Conservation (phyloP, 2,888 invertebrate species). For the Alsophila aescularia region DNA sequence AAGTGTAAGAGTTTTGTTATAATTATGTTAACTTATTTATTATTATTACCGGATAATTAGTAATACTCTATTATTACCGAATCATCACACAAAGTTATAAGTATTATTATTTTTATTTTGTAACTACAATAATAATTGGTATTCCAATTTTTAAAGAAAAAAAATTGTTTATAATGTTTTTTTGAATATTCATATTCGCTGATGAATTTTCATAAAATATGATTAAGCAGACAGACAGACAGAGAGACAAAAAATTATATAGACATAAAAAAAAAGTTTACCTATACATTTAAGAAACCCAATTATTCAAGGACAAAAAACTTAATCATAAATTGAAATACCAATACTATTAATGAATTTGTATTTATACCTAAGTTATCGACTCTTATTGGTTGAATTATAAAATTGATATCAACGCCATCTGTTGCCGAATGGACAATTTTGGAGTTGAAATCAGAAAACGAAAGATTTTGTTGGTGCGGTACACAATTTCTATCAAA, state of each 20-base stretch:
- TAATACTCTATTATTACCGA: slow-evolving; percentile 35
- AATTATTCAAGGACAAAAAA: no score
- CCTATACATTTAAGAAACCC: no score
- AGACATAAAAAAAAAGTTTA: no score
- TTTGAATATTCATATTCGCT: no score
- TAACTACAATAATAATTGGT: neutral
- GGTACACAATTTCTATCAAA: no score
- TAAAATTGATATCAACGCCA: slow-evolving; percentile 4
- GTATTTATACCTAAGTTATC: slow-evolving; percentile 5
- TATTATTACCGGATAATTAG: slow-evolving; percentile 41
- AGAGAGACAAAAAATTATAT: no score
- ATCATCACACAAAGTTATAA: slow-evolving; percentile 41
- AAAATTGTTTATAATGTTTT: no score
- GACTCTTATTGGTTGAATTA: slow-evolving; percentile 12
- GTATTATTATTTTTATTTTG: slow-evolving; percentile 35
- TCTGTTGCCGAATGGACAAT: slow-evolving; percentile 5
- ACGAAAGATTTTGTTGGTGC: no score
- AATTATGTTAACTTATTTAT: slow-evolving; percentile 57
- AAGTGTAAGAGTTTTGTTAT: slow-evolving; percentile 28
- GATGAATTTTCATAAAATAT: no score
- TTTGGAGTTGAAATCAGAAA: no score
- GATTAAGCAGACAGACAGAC: no score
- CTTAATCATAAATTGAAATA: slow-evolving; percentile 11
- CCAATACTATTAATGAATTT: neutral
- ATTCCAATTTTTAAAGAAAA: slow-evolving; percentile 19